These are phyloP conservation scores for Melinaea menophilus DNA, from an alignment of 2,888 invertebrate species.

Conservation along the genomic window DNA sequence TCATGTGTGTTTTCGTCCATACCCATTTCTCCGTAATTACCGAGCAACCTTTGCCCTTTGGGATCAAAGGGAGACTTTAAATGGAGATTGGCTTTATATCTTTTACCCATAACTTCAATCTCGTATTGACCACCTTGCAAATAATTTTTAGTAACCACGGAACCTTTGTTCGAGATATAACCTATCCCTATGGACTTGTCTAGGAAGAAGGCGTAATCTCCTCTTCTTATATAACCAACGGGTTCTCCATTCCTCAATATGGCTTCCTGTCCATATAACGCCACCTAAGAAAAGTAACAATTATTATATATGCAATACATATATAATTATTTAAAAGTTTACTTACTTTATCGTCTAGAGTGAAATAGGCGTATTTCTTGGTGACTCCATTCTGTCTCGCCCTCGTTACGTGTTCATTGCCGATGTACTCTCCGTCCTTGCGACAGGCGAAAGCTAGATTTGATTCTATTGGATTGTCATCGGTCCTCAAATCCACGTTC, in stretches of 20 bases:
- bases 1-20: slow-evolving; percentile 66
- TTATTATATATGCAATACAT: not conserved
- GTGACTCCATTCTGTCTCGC: slow-evolving; percentile 81
- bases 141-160: slow-evolving; percentile 80
- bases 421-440: slow-evolving; percentile 86
- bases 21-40: slow-evolving; percentile 77
- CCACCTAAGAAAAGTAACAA: slow-evolving; percentile 63
- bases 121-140: slow-evolving; percentile 85
- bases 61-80: slow-evolving; percentile 90
- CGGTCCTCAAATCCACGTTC: slow-evolving; percentile 88
- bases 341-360: slow-evolving; percentile 79
- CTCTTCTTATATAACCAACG: slow-evolving; percentile 89
- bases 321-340: not conserved
- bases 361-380: slow-evolving; percentile 86
- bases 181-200: slow-evolving; percentile 78
- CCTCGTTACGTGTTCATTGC: slow-evolving; percentile 83
- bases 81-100: slow-evolving; percentile 83
- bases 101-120: slow-evolving; percentile 87
- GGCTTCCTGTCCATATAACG: slow-evolving; percentile 92
- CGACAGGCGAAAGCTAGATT: slow-evolving; percentile 88
- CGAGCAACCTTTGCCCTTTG: slow-evolving; percentile 83
- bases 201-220: slow-evolving; percentile 83
- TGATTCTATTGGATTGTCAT: slow-evolving; percentile 93
- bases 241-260: slow-evolving; percentile 86
- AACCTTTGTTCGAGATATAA: slow-evolving; percentile 79